Percentiles rank a stretch among this genome's conserved stretches.
Evolutionary conservation across 2,888 invertebrate genomes (phyloP).

Genomic region (Podotricha telesiphe): DNA sequence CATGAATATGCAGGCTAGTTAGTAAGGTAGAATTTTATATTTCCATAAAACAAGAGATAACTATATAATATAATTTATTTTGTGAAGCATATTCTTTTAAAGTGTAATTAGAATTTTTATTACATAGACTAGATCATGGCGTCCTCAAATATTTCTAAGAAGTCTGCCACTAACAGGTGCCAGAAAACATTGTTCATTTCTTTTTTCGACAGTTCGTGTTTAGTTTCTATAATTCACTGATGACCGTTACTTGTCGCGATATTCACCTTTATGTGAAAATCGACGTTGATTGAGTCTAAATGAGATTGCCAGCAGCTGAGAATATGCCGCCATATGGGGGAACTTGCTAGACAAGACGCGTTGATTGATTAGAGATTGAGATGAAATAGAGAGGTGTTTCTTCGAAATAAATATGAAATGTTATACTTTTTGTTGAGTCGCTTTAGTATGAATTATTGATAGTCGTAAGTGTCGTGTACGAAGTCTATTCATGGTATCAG

Average conservation of each 20-base stretch:
- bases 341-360: slow-evolving; percentile 16
- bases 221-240: slow-evolving; percentile 44
- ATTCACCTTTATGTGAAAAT: slow-evolving; percentile 32
- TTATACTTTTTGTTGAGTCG: slow-evolving; percentile 47
- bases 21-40: slow-evolving; percentile 5
- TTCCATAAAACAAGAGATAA: slow-evolving; percentile 8
- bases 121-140: slow-evolving; percentile 19
- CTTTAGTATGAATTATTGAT: slow-evolving; percentile 53
- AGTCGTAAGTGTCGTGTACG: slow-evolving; percentile 48
- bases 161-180: slow-evolving; percentile 46
- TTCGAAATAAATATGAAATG: slow-evolving; percentile 37
- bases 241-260: slow-evolving; percentile 44
- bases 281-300: slow-evolving; percentile 36
- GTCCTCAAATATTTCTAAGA: slow-evolving; percentile 32
- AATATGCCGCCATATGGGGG: background rate
- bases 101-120: slow-evolving; percentile 17
- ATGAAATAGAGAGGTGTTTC: slow-evolving; percentile 37
- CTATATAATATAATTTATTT: background rate
- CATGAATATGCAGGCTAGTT: slow-evolving; percentile 57
- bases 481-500: slow-evolving; percentile 51
- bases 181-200: slow-evolving; percentile 48
- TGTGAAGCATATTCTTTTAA: background rate
- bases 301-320: slow-evolving; percentile 12
- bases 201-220: slow-evolving; percentile 46
- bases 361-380: slow-evolving; percentile 35